phyloP scores from a whole-genome alignment of 2,113 vertebrate genomes.

The Alethe castanea region DNA sequence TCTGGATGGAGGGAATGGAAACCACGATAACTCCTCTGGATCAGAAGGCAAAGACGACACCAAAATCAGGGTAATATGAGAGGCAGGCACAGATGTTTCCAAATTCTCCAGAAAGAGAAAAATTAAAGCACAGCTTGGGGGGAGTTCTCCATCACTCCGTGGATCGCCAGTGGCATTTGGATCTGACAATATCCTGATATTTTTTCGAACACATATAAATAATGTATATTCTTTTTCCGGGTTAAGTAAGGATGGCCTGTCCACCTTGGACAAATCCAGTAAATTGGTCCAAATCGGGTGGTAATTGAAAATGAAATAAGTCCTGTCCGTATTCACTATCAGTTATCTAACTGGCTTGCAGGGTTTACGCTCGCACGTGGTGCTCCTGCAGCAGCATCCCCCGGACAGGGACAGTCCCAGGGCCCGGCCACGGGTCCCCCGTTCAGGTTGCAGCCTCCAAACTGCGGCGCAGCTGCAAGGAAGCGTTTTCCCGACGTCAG shows the following conservation, averaged over 20 bases:
- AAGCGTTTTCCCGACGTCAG: neutral
- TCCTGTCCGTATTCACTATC: too few species aligned
- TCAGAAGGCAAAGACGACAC: neutral
- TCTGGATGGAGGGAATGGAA: neutral
- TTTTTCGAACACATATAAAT: too few species aligned
- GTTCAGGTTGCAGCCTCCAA: neutral
- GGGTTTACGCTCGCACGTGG: accelerated
- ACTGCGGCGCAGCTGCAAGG: neutral
- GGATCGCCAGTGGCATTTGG: neutral
- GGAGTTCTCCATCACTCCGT: neutral
- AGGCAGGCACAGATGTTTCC: slow-evolving; percentile 10
- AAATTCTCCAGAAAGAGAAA: neutral
- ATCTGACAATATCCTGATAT: neutral
- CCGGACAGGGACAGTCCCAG: neutral
- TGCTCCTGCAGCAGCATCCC: neutral
- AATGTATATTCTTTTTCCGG: too few species aligned
- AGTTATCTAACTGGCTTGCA: neutral
- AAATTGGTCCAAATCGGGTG: too few species aligned
- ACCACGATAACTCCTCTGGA: neutral
- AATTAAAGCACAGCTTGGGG: neutral
- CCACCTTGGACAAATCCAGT: too few species aligned
- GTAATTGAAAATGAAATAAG: too few species aligned
- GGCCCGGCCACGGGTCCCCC: neutral
- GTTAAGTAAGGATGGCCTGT: too few species aligned
- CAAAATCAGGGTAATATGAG: neutral